Evolutionary conservation across 2,797 vertebrate genomes (phyloP).

Genomic region (Coracias cyanogaster): DNA sequence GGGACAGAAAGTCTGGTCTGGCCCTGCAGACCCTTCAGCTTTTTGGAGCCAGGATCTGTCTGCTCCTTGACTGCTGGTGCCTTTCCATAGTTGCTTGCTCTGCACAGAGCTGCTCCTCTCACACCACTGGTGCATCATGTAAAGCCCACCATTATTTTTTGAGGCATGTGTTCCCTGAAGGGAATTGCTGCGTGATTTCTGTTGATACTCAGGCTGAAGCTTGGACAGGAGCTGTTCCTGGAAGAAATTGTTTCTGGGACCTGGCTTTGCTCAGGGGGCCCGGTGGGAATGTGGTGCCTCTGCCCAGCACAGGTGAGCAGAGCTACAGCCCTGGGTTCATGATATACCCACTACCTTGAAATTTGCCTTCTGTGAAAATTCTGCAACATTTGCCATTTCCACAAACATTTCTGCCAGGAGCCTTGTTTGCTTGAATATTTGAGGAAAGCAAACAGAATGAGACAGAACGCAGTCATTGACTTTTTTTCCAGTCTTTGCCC

Average conservation of each 20-base stretch:
- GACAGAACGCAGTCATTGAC: neutral
- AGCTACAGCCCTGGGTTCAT: neutral
- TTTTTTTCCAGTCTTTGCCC: neutral
- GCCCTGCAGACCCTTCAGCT: accelerated
- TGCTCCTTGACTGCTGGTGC: neutral
- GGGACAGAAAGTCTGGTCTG: neutral
- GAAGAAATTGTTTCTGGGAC: neutral
- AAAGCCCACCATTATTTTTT: neutral
- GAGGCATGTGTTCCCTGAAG: neutral
- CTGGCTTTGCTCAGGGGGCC: neutral
- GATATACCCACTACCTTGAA: neutral
- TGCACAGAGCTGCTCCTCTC: neutral
- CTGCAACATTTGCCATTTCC: conserved; percentile 50
- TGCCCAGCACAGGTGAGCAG: neutral
- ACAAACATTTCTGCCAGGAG: conserved; percentile 44
- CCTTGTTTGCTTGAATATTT: conserved; percentile 29
- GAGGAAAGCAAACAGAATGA: conserved; percentile 57
- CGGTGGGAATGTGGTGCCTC: neutral
- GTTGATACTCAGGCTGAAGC: neutral
- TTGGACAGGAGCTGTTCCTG: neutral
- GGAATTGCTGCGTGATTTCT: neutral
- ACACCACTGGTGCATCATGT: neutral
- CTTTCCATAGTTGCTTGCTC: neutral
- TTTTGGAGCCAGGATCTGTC: neutral
- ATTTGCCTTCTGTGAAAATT: neutral